phyloP scores from a whole-genome alignment of 2,888 invertebrate genomes.

The Caenorhabditis sp. region DNA sequence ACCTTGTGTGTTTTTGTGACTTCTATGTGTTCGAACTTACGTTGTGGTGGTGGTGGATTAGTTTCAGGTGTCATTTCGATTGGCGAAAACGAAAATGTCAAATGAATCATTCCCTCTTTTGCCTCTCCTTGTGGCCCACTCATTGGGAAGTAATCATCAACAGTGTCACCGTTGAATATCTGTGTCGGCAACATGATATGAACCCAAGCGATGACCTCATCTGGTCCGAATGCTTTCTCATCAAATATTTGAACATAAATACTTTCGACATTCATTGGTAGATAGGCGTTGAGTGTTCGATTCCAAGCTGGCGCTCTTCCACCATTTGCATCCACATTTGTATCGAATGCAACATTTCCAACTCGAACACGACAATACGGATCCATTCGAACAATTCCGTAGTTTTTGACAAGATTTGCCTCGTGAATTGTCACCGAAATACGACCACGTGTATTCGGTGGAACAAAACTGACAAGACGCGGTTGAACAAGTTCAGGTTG shows the following conservation, averaged over 20 bases:
- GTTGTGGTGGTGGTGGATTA: slow-evolving; percentile 9
- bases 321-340: slow-evolving; percentile 91
- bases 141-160: slow-evolving; percentile 92
- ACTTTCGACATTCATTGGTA: slow-evolving; percentile 87
- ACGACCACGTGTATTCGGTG: slow-evolving; percentile 71
- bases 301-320: slow-evolving; percentile 85
- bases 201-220: slow-evolving; percentile 93
- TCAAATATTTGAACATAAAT: slow-evolving; percentile 93
- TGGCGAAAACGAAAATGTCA: slow-evolving; percentile 80
- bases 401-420: slow-evolving; percentile 69
- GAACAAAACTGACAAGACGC: slow-evolving; percentile 58
- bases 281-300: slow-evolving; percentile 88
- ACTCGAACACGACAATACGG: slow-evolving; percentile 79
- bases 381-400: slow-evolving; percentile 65
- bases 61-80: slow-evolving; percentile 39
- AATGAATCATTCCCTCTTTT: slow-evolving; percentile 89
- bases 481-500: slow-evolving; percentile 20
- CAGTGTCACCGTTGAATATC: slow-evolving; percentile 84
- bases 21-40: not conserved
- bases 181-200: slow-evolving; percentile 86
- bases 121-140: slow-evolving; percentile 94
- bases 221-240: slow-evolving; percentile 92
- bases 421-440: slow-evolving; percentile 64
- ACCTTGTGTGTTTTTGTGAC: not conserved
- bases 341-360: slow-evolving; percentile 93